Conservation (phyloP, 2,797 vertebrate genomes). For the Chaenodraco wilsoni region DNA sequence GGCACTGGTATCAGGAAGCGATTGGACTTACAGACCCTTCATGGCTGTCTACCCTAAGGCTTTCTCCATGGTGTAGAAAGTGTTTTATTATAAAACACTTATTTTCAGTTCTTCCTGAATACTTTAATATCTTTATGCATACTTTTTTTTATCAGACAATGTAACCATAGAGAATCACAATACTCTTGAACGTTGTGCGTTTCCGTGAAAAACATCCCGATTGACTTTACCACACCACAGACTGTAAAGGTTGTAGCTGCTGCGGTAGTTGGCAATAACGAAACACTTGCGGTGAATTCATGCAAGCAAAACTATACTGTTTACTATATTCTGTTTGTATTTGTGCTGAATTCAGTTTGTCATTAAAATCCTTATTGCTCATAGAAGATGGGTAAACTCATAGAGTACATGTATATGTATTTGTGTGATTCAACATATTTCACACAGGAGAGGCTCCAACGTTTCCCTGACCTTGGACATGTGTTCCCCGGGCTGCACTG, state of each 20-base stretch:
- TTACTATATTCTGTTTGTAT: background rate
- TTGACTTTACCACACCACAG: no score
- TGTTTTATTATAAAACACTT: background rate
- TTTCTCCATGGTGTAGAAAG: background rate
- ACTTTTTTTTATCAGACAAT: background rate
- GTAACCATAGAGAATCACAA: background rate
- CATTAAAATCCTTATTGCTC: constrained; percentile 12
- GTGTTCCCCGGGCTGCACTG: constrained; percentile 95
- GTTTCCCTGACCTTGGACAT: constrained; percentile 98
- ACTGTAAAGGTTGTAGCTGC: no score
- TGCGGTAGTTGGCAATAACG: no score
- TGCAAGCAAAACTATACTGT: no score
- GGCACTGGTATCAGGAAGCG: background rate
- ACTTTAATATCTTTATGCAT: background rate
- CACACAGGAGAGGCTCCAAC: constrained; percentile 94
- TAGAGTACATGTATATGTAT: background rate
- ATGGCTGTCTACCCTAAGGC: background rate
- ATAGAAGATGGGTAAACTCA: background rate
- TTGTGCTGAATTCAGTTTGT: background rate
- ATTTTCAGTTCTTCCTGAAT: background rate
- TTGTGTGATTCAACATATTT: constrained; percentile 24
- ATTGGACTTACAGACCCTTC: no score
- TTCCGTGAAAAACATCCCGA: no score
- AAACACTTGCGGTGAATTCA: no score
- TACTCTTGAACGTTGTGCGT: no score